These are phyloP conservation scores for Proctacanthus coquilletti DNA, from an alignment of 1,140 invertebrate species.

Conservation along the genomic window DNA sequence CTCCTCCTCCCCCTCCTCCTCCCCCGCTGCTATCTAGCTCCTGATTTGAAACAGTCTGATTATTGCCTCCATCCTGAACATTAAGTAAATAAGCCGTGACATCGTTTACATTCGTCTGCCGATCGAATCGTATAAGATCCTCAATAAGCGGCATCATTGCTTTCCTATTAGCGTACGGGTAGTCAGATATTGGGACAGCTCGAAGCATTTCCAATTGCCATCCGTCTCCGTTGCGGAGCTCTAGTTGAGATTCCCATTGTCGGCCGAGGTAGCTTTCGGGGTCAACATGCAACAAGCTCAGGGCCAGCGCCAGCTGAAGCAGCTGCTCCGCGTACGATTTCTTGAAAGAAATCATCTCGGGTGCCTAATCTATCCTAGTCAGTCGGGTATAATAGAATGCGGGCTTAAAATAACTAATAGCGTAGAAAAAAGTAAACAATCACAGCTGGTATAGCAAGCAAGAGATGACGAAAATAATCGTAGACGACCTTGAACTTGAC, in stretches of 20 bases:
- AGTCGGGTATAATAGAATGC: too few species aligned
- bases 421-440: too few species aligned
- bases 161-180: conserved; percentile 51
- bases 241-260: conserved; percentile 29
- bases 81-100: conserved; percentile 42
- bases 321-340: conserved; percentile 58
- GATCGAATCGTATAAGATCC: conserved; percentile 36
- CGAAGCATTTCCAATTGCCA: conserved; percentile 39
- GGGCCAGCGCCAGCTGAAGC: conserved; percentile 53
- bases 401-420: too few species aligned
- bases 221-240: conserved; percentile 40
- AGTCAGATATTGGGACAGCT: conserved; percentile 36
- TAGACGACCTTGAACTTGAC: too few species aligned
- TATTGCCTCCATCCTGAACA: conserved; percentile 19
- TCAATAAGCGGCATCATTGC: conserved; percentile 49
- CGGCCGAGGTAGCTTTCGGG: conserved; percentile 41
- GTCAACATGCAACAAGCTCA: conserved; percentile 57
- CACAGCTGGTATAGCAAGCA: too few species aligned
- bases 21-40: conserved; percentile 7
- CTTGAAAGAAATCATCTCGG: conserved; percentile 49
- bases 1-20: conserved; percentile 8
- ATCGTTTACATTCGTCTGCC: conserved; percentile 23
- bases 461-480: too few species aligned
- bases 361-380: too few species aligned
- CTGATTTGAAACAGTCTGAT: conserved; percentile 23